Evolutionary conservation across 1,140 invertebrate genomes (phyloP).

Genomic region (Wiebesia pumilae): DNA sequence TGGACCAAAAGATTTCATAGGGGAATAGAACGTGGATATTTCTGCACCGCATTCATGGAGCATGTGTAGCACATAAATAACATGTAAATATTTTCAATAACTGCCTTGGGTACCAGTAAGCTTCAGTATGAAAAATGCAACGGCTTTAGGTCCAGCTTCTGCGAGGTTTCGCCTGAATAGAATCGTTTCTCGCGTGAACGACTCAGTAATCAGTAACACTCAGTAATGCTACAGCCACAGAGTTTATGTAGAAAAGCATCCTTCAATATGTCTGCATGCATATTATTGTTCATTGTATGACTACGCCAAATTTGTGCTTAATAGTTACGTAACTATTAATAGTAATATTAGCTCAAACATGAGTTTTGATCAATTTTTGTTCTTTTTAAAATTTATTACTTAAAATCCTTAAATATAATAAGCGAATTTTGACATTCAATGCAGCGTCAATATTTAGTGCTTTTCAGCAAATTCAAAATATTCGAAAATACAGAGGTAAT

Average conservation of each 20-base stretch:
- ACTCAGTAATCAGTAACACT: too few relatives aligned
- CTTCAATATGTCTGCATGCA: slow-evolving; percentile 69
- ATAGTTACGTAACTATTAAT: neutral
- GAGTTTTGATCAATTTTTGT: neutral
- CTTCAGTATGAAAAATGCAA: slow-evolving; percentile 70
- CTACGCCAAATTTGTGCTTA: neutral
- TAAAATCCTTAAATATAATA: too few relatives aligned
- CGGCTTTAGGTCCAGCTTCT: slow-evolving; percentile 63
- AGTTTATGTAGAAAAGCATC: slow-evolving; percentile 60
- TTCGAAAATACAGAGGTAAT: neutral
- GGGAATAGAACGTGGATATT: slow-evolving; percentile 53
- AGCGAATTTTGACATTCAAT: too few relatives aligned
- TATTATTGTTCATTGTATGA: neutral
- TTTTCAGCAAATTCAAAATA: too few relatives aligned
- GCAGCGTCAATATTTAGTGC: too few relatives aligned
- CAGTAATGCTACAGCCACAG: slow-evolving; percentile 10
- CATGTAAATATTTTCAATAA: slow-evolving; percentile 74
- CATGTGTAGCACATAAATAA: slow-evolving; percentile 72
- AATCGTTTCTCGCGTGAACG: slow-evolving; percentile 51
- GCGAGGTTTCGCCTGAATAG: neutral
- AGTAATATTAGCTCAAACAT: neutral
- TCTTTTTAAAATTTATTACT: neutral
- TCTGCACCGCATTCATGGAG: slow-evolving; percentile 62
- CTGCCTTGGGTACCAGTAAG: slow-evolving; percentile 58
- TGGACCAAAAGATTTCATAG: neutral